Conservation (phyloP, 2,113 vertebrate species). For the Callaeas wilsoni region DNA sequence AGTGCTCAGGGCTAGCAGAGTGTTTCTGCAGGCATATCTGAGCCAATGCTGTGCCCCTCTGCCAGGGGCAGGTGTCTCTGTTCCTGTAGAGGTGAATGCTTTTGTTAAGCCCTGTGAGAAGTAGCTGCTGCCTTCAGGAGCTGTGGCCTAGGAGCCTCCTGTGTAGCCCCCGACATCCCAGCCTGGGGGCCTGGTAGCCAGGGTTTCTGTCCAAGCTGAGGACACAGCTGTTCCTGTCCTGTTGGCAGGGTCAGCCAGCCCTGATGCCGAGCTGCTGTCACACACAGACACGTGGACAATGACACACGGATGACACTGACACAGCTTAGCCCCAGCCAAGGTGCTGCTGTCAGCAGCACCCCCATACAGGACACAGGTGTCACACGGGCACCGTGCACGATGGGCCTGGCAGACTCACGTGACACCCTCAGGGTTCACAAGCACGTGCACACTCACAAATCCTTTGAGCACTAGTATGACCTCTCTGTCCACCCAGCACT, state of each 20-base stretch:
- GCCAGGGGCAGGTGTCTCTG: background rate
- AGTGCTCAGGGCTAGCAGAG: background rate
- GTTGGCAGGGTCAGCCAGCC: background rate
- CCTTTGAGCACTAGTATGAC: accelerated
- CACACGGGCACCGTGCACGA: accelerated
- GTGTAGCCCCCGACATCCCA: background rate
- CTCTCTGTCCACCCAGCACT: background rate
- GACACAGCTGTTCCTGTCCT: background rate
- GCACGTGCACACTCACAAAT: accelerated
- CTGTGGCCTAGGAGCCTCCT: background rate
- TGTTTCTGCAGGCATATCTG: background rate
- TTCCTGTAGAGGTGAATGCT: background rate
- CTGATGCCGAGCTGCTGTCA: background rate
- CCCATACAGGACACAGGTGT: accelerated
- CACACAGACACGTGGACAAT: background rate
- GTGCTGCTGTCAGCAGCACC: background rate
- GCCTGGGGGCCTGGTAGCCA: too few relatives aligned
- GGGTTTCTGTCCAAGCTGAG: background rate
- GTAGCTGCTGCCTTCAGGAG: background rate
- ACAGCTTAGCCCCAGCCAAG: background rate
- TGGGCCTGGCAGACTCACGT: accelerated
- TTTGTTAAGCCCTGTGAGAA: background rate
- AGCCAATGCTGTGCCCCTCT: background rate
- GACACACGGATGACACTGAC: background rate
- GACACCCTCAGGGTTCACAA: background rate